phyloP scores from a whole-genome alignment of 1,140 invertebrate genomes.

The Cyclina sinensis region DNA sequence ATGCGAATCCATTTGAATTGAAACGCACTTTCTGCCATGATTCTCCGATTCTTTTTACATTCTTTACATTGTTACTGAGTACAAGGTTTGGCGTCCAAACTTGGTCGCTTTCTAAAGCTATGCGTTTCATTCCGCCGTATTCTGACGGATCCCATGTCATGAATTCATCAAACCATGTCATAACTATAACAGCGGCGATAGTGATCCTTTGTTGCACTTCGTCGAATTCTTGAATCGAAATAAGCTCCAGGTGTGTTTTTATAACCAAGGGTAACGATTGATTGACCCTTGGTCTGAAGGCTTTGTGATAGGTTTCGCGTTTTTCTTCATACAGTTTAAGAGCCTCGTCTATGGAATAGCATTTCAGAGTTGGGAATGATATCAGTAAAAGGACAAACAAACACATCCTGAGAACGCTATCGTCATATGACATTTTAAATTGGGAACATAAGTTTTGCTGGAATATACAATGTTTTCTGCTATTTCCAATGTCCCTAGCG shows the following conservation, averaged over 20 bases:
- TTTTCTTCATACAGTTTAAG: not conserved
- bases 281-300: not conserved
- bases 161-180: constrained; percentile 31
- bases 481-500: too few species aligned
- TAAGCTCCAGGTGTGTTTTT: not conserved
- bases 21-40: constrained; percentile 20
- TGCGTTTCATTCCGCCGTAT: not conserved
- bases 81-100: constrained; percentile 44
- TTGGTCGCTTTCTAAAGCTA: not conserved
- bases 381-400: not conserved
- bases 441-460: too few species aligned
- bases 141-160: constrained; percentile 29
- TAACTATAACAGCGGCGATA: not conserved
- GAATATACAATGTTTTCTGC: too few species aligned
- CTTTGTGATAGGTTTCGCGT: not conserved
- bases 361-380: not conserved
- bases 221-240: constrained; percentile 46
- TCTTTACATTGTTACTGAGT: constrained; percentile 14
- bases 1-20: not conserved
- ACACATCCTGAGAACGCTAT: not conserved
- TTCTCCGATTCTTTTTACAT: not conserved
- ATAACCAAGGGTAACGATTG: constrained; percentile 17
- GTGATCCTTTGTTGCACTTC: constrained; percentile 43
- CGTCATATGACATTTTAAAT: too few species aligned
- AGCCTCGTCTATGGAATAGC: constrained; percentile 74